Percentiles rank a stretch among this genome's conserved stretches.
phyloP scores from a whole-genome alignment of 2,113 vertebrate genomes.

The Myotis lucifugus region DNA sequence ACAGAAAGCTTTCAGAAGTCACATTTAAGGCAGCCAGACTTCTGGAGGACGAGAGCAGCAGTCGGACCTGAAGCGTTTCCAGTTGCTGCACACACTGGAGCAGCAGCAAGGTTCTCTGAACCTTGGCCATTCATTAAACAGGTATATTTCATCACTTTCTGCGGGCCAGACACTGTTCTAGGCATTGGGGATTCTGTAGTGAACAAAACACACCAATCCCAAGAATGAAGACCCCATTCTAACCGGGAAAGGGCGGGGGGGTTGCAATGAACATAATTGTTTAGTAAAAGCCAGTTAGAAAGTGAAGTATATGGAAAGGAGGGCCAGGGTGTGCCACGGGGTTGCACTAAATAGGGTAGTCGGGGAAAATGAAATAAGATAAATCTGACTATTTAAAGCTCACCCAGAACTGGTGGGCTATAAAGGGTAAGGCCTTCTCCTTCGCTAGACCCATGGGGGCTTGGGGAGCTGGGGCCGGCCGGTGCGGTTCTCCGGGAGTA shows the following conservation, averaged over 20 bases:
- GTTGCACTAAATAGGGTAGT: background rate
- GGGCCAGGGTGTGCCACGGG: background rate
- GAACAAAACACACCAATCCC: background rate
- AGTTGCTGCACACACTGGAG: background rate
- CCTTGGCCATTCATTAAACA: background rate
- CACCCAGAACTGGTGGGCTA: background rate
- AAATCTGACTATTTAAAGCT: background rate
- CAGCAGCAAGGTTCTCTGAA: background rate
- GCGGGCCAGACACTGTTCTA: background rate
- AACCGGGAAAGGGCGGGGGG: background rate
- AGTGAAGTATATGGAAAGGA: background rate
- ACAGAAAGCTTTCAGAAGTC: background rate
- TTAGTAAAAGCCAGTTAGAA: background rate
- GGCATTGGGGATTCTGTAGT: background rate
- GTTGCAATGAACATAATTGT: background rate
- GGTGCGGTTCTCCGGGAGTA: background rate
- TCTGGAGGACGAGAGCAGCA: background rate
- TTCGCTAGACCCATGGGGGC: rapidly evolving
- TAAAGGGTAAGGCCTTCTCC: background rate
- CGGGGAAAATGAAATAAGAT: background rate
- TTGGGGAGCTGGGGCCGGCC: background rate
- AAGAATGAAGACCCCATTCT: background rate
- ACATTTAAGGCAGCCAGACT: background rate
- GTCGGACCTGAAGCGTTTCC: background rate
- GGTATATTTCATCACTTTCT: background rate